phyloP scores from a whole-genome alignment of 2,113 vertebrate genomes.

The Clarias magur region DNA sequence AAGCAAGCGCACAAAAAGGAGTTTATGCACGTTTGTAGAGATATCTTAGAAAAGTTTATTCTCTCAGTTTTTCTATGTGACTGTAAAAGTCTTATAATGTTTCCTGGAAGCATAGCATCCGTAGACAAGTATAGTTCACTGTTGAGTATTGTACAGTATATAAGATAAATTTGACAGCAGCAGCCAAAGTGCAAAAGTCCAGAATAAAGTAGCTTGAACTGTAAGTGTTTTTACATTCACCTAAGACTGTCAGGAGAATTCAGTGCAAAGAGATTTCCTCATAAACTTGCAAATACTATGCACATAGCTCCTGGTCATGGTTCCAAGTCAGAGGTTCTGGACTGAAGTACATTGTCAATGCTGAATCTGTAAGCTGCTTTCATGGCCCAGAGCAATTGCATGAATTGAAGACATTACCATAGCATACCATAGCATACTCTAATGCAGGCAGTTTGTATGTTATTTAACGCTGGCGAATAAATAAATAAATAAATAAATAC shows the following conservation, averaged over 20 bases:
- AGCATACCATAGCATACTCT: background rate
- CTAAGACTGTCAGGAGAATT: background rate
- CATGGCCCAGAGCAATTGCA: background rate
- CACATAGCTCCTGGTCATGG: slow-evolving; percentile 17
- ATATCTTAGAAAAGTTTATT: background rate
- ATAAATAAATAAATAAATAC: slow-evolving; percentile 9
- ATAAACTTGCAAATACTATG: slow-evolving; percentile 25
- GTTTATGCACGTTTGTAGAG: background rate
- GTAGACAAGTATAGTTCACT: background rate
- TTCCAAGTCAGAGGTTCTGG: background rate
- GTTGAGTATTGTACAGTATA: background rate
- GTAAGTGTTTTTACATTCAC: background rate
- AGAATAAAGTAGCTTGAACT: slow-evolving; percentile 2
- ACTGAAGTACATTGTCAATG: background rate
- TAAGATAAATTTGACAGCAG: background rate
- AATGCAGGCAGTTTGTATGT: background rate
- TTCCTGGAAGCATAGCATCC: background rate
- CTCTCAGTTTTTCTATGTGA: background rate
- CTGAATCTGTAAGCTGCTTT: slow-evolving; percentile 11
- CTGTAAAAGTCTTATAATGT: background rate
- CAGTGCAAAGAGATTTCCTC: background rate
- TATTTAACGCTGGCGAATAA: slow-evolving; percentile 25
- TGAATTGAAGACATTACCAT: background rate
- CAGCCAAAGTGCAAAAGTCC: background rate
- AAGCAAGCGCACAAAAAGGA: background rate